Conservation (phyloP, 2,888 invertebrate genomes). For the Tortricodes alternella region DNA sequence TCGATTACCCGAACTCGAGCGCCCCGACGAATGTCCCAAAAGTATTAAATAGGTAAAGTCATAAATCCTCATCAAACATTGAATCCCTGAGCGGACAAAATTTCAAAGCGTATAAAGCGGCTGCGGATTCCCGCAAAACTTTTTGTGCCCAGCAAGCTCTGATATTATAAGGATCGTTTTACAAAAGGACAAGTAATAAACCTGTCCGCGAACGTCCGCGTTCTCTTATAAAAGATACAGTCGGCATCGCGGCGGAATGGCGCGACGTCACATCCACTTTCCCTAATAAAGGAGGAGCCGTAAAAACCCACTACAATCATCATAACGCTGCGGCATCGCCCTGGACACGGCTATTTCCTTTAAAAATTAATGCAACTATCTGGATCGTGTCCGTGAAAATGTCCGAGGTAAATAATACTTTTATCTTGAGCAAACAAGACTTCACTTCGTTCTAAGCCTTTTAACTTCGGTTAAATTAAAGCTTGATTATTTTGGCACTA, state of each 20-base stretch:
- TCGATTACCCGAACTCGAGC: constrained; percentile 22
- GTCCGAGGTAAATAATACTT: constrained; percentile 14
- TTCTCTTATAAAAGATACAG: constrained; percentile 67
- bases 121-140: constrained; percentile 38
- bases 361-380: constrained; percentile 63
- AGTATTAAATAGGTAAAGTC: constrained; percentile 31
- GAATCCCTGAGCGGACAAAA: constrained; percentile 27
- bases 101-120: constrained; percentile 23
- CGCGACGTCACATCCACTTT: constrained; percentile 63
- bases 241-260: constrained; percentile 57
- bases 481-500: not conserved
- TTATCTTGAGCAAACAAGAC: constrained; percentile 1
- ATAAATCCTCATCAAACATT: constrained; percentile 31
- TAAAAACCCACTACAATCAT: constrained; percentile 81
- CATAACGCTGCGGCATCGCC: constrained; percentile 58
- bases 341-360: constrained; percentile 53
- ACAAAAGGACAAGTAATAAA: constrained; percentile 64
- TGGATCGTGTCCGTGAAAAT: constrained; percentile 13
- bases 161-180: constrained; percentile 49
- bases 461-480: too few species aligned
- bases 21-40: constrained; percentile 25
- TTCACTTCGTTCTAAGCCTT: too few species aligned
- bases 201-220: constrained; percentile 57
- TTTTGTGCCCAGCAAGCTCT: constrained; percentile 44
- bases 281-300: constrained; percentile 70